phyloP scores from a whole-genome alignment of 1,140 invertebrate genomes.

The Armadillidium nasatum region DNA sequence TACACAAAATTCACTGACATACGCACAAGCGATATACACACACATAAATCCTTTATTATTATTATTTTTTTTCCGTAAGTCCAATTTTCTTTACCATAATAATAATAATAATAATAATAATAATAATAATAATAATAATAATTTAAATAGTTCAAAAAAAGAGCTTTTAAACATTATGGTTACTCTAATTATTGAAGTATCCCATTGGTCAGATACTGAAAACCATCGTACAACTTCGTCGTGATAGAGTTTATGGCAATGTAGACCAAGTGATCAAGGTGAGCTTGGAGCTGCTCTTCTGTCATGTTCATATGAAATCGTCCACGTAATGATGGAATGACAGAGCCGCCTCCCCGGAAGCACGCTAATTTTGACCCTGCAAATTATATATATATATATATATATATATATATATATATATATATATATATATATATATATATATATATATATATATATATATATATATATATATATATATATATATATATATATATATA shows the following conservation, averaged over 20 bases:
- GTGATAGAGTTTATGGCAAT: constrained; percentile 91
- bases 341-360: constrained; percentile 82
- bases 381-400: no score
- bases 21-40: not conserved
- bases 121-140: no score
- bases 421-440: no score
- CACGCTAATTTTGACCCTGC: constrained; percentile 92
- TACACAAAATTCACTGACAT: no score
- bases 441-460: no score
- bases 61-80: not conserved
- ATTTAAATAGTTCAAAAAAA: not conserved
- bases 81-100: not conserved
- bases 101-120: no score
- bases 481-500: no score
- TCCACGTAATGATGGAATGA: constrained; percentile 78
- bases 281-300: constrained; percentile 87
- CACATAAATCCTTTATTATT: not conserved
- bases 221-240: constrained; percentile 96
- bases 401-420: no score
- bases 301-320: constrained; percentile 91
- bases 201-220: constrained; percentile 98
- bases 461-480: no score
- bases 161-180: not conserved
- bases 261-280: constrained; percentile 89
- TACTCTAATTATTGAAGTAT: constrained; percentile 58